phyloP scores from a whole-genome alignment of 2,113 vertebrate species.

The Columbina picui region DNA sequence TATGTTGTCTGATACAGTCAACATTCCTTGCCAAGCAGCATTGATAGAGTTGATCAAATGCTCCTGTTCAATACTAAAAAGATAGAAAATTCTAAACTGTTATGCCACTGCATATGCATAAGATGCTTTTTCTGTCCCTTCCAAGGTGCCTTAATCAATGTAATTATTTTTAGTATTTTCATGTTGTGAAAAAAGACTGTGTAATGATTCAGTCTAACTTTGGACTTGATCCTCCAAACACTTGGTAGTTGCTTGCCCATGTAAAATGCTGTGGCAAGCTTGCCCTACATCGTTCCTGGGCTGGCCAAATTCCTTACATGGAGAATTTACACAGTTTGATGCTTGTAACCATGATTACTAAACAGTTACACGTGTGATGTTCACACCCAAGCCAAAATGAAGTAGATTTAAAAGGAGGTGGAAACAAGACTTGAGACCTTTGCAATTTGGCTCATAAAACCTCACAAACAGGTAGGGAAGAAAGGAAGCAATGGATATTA shows the following conservation, averaged over 20 bases:
- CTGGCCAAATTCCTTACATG: not conserved
- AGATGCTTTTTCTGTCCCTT: slow-evolving; percentile 11
- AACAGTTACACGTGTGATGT: not conserved
- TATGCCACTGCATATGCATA: slow-evolving; percentile 15
- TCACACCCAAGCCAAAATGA: not conserved
- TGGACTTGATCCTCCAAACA: not conserved
- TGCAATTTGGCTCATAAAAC: not conserved
- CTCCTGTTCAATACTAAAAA: slow-evolving; percentile 1
- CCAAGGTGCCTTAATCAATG: slow-evolving; percentile 35
- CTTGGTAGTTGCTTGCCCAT: accelerated
- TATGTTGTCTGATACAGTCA: slow-evolving; percentile 67
- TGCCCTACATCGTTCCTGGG: not conserved
- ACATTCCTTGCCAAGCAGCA: slow-evolving; percentile 52
- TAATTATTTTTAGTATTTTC: slow-evolving; percentile 27
- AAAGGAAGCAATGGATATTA: not conserved
- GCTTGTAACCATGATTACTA: not conserved
- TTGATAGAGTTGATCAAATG: slow-evolving; percentile 60
- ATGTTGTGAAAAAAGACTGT: not conserved
- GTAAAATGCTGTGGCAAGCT: not conserved
- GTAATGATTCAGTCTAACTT: not conserved
- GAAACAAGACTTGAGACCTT: not conserved
- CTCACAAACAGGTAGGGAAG: not conserved
- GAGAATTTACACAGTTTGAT: not conserved
- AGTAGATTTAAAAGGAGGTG: not conserved
- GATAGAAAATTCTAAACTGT: not conserved